These are phyloP conservation scores for Podarcis cretensis DNA, from an alignment of 2,113 vertebrate genomes.

Conservation along the genomic window DNA sequence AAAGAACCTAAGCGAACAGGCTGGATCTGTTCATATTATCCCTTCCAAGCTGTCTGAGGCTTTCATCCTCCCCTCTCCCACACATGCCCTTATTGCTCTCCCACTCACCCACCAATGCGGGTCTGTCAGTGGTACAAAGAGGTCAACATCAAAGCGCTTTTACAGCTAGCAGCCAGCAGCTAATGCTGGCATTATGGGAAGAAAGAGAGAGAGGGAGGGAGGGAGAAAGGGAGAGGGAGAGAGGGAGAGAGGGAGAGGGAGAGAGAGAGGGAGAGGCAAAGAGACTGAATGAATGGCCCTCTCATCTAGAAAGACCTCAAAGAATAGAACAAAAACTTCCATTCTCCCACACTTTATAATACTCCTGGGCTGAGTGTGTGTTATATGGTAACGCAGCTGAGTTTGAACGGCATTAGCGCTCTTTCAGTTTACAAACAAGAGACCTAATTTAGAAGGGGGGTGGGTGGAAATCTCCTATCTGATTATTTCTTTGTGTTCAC, in stretches of 20 bases:
- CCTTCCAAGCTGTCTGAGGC: constrained; percentile 80
- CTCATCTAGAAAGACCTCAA: constrained; percentile 79
- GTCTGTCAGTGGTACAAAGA: constrained; percentile 79
- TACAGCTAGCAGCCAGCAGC: constrained; percentile 88
- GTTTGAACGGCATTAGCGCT: constrained; percentile 80
- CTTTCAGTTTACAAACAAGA: constrained; percentile 98
- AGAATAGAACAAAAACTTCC: constrained; percentile 92
- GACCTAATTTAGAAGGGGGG: constrained; percentile 88
- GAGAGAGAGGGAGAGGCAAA: constrained; percentile 77
- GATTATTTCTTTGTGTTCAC: constrained; percentile 80
- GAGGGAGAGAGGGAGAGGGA: constrained; percentile 73
- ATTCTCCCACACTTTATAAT: constrained; percentile 90
- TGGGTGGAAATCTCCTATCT: constrained; percentile 77
- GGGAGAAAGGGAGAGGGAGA: constrained; percentile 80
- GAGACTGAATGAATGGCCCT: constrained; percentile 77
- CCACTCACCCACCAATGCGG: constrained; percentile 88
- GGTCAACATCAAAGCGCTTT: constrained; percentile 95
- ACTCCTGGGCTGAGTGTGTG: constrained; percentile 70
- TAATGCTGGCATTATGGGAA: constrained; percentile 92
- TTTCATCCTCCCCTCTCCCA: constrained; percentile 95
- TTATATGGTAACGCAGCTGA: constrained; percentile 71
- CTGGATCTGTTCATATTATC: constrained; percentile 91
- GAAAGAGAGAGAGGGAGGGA: constrained; percentile 81
- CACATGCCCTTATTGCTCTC: constrained; percentile 85
- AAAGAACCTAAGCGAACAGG: constrained; percentile 84